These are phyloP conservation scores for Papilio dardanus DNA, from an alignment of 1,140 invertebrate species.

Conservation along the genomic window DNA sequence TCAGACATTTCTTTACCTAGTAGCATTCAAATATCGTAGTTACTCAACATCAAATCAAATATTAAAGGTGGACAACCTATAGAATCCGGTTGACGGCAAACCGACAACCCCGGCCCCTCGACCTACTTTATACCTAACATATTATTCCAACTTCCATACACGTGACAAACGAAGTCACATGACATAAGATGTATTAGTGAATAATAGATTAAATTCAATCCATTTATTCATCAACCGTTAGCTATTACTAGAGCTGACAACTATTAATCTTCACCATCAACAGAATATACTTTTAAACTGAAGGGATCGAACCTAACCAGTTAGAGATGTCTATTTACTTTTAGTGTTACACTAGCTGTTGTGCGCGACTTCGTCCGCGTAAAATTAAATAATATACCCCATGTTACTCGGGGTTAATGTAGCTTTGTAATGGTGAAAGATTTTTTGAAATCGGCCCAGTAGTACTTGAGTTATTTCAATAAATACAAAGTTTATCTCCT, in stretches of 20 bases:
- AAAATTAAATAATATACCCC: too few species aligned
- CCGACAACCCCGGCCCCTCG: background rate
- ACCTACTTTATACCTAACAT: background rate
- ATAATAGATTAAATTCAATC: background rate
- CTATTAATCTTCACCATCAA: background rate
- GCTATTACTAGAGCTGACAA: background rate
- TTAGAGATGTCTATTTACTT: too few species aligned
- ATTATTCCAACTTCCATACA: conserved; percentile 2
- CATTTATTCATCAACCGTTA: background rate
- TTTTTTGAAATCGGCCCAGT: too few species aligned
- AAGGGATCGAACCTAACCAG: too few species aligned
- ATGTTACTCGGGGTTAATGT: too few species aligned
- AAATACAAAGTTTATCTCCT: too few species aligned
- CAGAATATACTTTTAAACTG: too few species aligned
- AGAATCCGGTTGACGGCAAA: background rate
- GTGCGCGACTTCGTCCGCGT: too few species aligned
- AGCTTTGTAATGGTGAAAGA: too few species aligned
- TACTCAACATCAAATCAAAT: background rate
- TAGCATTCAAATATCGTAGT: background rate
- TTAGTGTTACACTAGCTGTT: too few species aligned
- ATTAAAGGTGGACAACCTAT: background rate
- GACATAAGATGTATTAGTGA: background rate
- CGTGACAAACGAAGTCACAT: conserved; percentile 5
- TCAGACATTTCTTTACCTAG: too few species aligned
- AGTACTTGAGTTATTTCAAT: too few species aligned